These are phyloP conservation scores for Microctonus aethiopoides DNA, from an alignment of 2,888 invertebrate genomes.

Conservation along the genomic window DNA sequence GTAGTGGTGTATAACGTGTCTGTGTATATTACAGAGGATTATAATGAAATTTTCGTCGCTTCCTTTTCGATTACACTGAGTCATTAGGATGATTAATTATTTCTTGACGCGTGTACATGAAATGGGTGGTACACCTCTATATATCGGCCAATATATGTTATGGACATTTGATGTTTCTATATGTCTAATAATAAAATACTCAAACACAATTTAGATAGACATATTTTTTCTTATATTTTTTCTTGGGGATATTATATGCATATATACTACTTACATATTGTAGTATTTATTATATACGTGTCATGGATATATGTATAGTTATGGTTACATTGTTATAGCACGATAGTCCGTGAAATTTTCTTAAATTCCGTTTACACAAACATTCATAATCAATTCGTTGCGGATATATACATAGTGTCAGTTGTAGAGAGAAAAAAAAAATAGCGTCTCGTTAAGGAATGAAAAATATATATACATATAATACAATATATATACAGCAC, in stretches of 20 bases:
- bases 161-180: constrained; percentile 30
- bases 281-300: neutral
- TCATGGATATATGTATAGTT: neutral
- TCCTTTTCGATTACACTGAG: constrained; percentile 37
- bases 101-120: constrained; percentile 34
- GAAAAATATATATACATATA: constrained; percentile 35
- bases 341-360: constrained; percentile 39
- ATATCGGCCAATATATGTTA: neutral
- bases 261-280: no score
- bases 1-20: neutral
- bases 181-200: constrained; percentile 6
- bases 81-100: constrained; percentile 45
- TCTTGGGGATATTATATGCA: no score
- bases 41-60: constrained; percentile 31
- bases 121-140: constrained; percentile 20
- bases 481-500: no score
- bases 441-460: constrained; percentile 22
- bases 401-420: constrained; percentile 24
- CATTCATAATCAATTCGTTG: constrained; percentile 20
- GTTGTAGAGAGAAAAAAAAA: constrained; percentile 3
- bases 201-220: neutral
- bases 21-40: neutral
- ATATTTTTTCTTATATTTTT: neutral
- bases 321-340: constrained; percentile 1
- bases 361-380: constrained; percentile 30